These are phyloP conservation scores for Callionymus lyra DNA, from an alignment of 2,113 vertebrate species.

Conservation along the genomic window DNA sequence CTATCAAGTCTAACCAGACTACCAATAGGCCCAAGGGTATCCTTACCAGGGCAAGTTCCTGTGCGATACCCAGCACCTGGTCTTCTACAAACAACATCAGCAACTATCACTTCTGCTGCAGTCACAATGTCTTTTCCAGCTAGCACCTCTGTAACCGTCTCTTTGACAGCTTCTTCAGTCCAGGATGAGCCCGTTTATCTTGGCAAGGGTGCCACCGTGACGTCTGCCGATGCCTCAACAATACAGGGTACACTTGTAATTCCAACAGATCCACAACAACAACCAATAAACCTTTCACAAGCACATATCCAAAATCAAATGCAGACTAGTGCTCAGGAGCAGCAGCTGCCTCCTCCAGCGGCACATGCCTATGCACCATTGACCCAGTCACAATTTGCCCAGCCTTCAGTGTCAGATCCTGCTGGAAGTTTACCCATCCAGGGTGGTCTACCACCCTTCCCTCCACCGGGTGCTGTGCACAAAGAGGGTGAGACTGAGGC, in stretches of 20 bases:
- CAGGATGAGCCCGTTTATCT: slow-evolving; percentile 85
- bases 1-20: slow-evolving; percentile 80
- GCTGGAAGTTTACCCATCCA: slow-evolving; percentile 21
- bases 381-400: slow-evolving; percentile 18
- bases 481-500: slow-evolving; percentile 83
- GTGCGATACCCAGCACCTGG: slow-evolving; percentile 75
- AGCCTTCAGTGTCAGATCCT: slow-evolving; percentile 20
- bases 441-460: slow-evolving; percentile 54
- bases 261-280: slow-evolving; percentile 58
- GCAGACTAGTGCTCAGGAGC: slow-evolving; percentile 28
- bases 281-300: slow-evolving; percentile 65
- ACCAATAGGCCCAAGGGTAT: slow-evolving; percentile 75
- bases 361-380: slow-evolving; percentile 32
- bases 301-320: slow-evolving; percentile 53
- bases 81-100: slow-evolving; percentile 55
- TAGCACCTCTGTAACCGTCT: slow-evolving; percentile 22
- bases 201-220: slow-evolving; percentile 71
- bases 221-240: slow-evolving; percentile 27
- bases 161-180: slow-evolving; percentile 23
- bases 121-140: slow-evolving; percentile 33
- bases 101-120: slow-evolving; percentile 18
- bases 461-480: slow-evolving; percentile 55
- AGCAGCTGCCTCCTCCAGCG: slow-evolving; percentile 27
- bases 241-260: slow-evolving; percentile 27
- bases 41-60: slow-evolving; percentile 64